Base-by-base conservation (phyloP, 1,140 invertebrate species). In the Drosophila nannoptera region DNA sequence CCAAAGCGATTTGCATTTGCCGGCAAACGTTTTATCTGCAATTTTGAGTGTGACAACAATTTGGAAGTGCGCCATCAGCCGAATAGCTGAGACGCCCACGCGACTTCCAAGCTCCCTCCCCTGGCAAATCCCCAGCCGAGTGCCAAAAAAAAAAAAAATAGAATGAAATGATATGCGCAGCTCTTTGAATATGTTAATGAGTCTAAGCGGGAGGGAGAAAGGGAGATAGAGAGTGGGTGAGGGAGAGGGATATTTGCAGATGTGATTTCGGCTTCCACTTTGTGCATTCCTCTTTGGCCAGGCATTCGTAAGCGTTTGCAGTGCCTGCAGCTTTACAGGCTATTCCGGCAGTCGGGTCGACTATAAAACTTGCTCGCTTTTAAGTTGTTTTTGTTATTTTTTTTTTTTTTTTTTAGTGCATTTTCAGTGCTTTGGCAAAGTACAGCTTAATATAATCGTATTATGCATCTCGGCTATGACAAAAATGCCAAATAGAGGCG, bases 1-100 rank as follows among this genome's bases (percentile, higher is more conserved):
- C 53, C 32, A 55, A 50, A 69, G 35, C 68, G 62, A 65, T 65
- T 65, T 70, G 68, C 62, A 70, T 70, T 80, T 75, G 40, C 54
- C 40, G 52, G n/a, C 42, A 52, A 22, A 31, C 55, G 38, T 68
- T 66, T 68, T 68, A 68, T 68, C 58, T 49, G 58, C 58, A 68
- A 62, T 65, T 70, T 59, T n/a, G 33, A 59, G 62, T 65, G 54
- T 65, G 54, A 66, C 68, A 66, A 54, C 68, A 66, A 52, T 59
- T 70, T 70, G 62, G 48, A 59, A 70, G 62, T 45, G 54, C 58
- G 65, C 65, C 65, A 62, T 62, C 58, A 48, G 11, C 56, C 29
- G 31, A 60, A 68, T 29, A 60, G 65, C 42, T 38, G 12, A 58
- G 54, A 8, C 50, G 33, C 50, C 14, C 33, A 14, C 50, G 8